Conservation (phyloP, 2,113 vertebrate species). For the Chamaetylas fuelleborni region DNA sequence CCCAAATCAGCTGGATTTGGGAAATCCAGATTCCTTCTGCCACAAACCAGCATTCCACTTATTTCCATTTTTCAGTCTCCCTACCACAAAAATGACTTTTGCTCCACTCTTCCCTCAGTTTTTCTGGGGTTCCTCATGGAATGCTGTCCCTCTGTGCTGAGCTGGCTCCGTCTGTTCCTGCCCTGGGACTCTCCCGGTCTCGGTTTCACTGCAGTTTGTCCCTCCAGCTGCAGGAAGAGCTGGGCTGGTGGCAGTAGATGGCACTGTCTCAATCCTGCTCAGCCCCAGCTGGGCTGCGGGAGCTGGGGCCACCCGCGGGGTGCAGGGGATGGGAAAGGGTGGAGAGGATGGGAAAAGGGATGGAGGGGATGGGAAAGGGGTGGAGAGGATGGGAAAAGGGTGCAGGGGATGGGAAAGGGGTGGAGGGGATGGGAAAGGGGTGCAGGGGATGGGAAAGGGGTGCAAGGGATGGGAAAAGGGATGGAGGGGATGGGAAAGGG, state of each 20-base stretch:
- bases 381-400: no score
- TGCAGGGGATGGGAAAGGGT: rapidly evolving
- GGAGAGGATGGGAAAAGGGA: no score
- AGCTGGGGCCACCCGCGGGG: neutral
- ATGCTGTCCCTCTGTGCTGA: neutral
- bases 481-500: no score
- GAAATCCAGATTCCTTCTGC: neutral
- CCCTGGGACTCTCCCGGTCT: neutral
- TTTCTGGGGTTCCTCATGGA: rapidly evolving
- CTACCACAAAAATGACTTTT: no score
- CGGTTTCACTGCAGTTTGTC: rapidly evolving
- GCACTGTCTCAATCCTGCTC: neutral
- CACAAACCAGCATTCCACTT: neutral
- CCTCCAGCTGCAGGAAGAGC: neutral
- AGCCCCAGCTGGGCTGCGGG: neutral
- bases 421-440: no score
- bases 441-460: no score
- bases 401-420: no score
- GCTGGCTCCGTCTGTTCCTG: neutral
- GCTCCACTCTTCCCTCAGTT: neutral
- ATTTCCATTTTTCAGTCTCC: neutral
- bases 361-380: no score
- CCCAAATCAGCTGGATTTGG: neutral
- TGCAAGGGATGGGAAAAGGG: no score
- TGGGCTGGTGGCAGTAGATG: neutral